A percentile compares a stretch with the other conserved stretches of the same genome.
Evolutionary conservation across 2,888 invertebrate genomes (phyloP).

Genomic region (Chalcis sispes): DNA sequence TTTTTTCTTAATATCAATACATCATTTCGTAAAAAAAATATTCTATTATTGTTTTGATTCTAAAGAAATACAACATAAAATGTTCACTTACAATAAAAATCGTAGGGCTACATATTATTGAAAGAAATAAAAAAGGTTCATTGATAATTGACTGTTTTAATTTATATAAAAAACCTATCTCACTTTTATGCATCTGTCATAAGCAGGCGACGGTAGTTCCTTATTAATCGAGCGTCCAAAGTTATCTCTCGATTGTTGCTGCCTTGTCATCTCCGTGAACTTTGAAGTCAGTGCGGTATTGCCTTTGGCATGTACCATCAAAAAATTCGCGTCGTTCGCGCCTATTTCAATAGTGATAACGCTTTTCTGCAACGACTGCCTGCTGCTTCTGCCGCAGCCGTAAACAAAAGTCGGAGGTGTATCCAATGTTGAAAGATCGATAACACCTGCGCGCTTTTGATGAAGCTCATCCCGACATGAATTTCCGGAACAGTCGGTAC

Average conservation of each 20-base stretch:
- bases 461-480: conserved; percentile 64
- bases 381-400: not conserved
- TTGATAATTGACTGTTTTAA: too few relatives aligned
- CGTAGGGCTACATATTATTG: too few relatives aligned
- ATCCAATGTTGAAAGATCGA: conserved; percentile 1
- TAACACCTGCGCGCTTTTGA: not conserved
- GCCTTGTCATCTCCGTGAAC: conserved; percentile 12
- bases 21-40: too few relatives aligned
- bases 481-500: conserved; percentile 69
- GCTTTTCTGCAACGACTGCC: conserved; percentile 12
- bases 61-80: too few relatives aligned
- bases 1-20: too few relatives aligned
- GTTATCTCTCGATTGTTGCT: not conserved
- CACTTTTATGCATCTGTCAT: conserved; percentile 32
- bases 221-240: not conserved
- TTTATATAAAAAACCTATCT: too few relatives aligned
- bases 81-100: too few relatives aligned
- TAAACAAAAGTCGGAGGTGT: not conserved
- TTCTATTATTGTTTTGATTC: too few relatives aligned
- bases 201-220: conserved; percentile 32
- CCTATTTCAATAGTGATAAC: conserved; percentile 46
- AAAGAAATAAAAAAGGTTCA: too few relatives aligned
- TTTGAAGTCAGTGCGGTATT: not conserved
- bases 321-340: conserved; percentile 46
- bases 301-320: conserved; percentile 10